phyloP scores from a whole-genome alignment of 2,797 vertebrate species.

The Schizopygopsis malacanthus region DNA sequence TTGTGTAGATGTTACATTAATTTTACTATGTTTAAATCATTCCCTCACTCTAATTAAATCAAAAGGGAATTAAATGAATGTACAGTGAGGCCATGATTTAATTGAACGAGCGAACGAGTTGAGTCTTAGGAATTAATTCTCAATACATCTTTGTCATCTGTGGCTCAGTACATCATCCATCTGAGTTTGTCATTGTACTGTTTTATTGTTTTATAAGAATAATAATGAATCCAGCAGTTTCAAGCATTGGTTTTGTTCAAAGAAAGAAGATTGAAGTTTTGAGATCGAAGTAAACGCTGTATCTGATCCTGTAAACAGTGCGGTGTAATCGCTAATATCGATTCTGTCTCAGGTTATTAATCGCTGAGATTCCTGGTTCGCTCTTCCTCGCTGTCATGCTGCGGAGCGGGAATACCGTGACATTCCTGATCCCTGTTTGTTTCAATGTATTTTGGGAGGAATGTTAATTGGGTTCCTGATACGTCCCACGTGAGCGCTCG shows the following conservation, averaged over 20 bases:
- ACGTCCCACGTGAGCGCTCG: conserved; percentile 48
- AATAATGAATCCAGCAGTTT: neutral
- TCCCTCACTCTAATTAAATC: neutral
- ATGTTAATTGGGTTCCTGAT: conserved; percentile 48
- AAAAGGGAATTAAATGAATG: neutral
- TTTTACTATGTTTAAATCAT: neutral
- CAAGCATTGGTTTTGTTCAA: neutral
- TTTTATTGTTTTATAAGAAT: neutral
- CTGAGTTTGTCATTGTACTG: neutral
- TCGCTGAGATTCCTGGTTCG: neutral
- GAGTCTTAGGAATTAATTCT: neutral
- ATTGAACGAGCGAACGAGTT: neutral
- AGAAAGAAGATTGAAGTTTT: neutral
- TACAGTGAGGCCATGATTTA: neutral
- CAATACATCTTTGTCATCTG: neutral
- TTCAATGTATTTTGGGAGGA: conserved; percentile 35
- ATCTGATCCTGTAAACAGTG: neutral
- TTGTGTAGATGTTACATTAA: neutral
- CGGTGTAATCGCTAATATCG: neutral
- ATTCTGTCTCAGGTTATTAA: neutral
- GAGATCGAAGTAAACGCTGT: neutral
- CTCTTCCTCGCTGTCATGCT: neutral
- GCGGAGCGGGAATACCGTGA: neutral
- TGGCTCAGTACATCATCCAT: neutral
- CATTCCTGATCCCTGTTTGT: neutral